These are phyloP conservation scores for Uropsilus gracilis DNA, from an alignment of 2,113 vertebrate genomes.

Conservation along the genomic window DNA sequence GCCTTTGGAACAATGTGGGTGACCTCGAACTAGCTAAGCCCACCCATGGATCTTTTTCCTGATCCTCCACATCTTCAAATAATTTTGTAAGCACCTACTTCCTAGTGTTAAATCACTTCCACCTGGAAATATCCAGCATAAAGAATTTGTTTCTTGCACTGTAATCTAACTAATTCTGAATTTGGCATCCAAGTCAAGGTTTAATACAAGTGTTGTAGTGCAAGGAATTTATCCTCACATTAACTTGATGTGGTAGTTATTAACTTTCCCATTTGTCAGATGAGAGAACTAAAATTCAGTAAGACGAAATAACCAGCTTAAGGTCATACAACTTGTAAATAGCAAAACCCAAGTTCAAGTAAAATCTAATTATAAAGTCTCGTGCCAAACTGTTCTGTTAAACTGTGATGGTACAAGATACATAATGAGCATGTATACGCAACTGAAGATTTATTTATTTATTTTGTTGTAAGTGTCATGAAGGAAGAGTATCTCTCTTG, in stretches of 20 bases:
- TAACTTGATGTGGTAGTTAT: background rate
- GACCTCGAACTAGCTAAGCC: background rate
- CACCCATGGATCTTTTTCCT: background rate
- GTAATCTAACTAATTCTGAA: constrained; percentile 11
- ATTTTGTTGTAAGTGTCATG: background rate
- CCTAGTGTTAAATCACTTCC: background rate
- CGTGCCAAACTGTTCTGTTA: background rate
- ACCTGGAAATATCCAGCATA: background rate
- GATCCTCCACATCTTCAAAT: background rate
- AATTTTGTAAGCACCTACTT: constrained; percentile 31
- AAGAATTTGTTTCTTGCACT: constrained; percentile 24
- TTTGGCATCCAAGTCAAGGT: background rate
- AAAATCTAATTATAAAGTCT: background rate
- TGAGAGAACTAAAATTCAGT: background rate
- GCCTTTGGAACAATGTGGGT: background rate
- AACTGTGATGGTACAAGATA: background rate
- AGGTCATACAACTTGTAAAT: background rate
- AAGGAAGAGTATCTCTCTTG: background rate
- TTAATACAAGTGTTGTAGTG: background rate
- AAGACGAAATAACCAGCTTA: background rate
- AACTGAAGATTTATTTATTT: background rate
- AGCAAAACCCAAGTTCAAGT: constrained; percentile 10
- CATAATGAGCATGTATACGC: background rate
- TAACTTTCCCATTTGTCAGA: background rate
- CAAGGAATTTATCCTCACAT: background rate